These are phyloP conservation scores for Ditula angustiorana DNA, from an alignment of 2,888 invertebrate genomes.

Conservation along the genomic window DNA sequence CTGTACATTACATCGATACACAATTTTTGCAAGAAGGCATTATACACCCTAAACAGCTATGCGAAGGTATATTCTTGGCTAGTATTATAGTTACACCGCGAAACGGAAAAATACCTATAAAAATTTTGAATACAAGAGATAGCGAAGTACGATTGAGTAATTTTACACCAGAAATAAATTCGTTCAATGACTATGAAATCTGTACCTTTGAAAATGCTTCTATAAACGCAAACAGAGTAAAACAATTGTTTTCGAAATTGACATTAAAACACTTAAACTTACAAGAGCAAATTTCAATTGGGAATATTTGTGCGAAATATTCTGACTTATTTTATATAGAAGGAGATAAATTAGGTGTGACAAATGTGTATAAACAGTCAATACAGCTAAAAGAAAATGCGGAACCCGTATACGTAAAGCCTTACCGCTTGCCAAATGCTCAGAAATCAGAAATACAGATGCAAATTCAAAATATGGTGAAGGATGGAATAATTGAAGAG, in stretches of 20 bases:
- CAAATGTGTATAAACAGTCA: background rate
- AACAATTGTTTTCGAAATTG: slow-evolving; percentile 39
- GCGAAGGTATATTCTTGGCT: background rate
- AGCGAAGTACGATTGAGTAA: background rate
- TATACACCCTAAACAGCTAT: background rate
- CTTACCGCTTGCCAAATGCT: background rate
- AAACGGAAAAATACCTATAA: background rate
- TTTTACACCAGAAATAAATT: background rate
- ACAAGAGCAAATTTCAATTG: slow-evolving; percentile 20
- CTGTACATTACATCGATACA: background rate
- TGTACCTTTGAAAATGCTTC: slow-evolving; percentile 31
- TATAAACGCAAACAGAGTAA: slow-evolving; percentile 42
- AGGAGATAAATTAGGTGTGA: slow-evolving; percentile 21
- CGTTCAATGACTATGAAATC: background rate
- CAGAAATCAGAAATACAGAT: background rate
- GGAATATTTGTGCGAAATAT: slow-evolving; percentile 31
- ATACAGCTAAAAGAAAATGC: background rate
- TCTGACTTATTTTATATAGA: slow-evolving; percentile 25
- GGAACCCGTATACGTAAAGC: background rate
- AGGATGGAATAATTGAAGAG: background rate
- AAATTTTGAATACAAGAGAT: background rate
- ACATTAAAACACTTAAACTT: background rate
- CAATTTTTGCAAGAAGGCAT: background rate
- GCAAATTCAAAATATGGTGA: background rate
- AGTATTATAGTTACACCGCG: background rate